A percentile compares a stretch with the other conserved stretches of the same genome.
phyloP scores from a whole-genome alignment of 2,888 invertebrate species.

The Didymodactylos carnosus region DNA sequence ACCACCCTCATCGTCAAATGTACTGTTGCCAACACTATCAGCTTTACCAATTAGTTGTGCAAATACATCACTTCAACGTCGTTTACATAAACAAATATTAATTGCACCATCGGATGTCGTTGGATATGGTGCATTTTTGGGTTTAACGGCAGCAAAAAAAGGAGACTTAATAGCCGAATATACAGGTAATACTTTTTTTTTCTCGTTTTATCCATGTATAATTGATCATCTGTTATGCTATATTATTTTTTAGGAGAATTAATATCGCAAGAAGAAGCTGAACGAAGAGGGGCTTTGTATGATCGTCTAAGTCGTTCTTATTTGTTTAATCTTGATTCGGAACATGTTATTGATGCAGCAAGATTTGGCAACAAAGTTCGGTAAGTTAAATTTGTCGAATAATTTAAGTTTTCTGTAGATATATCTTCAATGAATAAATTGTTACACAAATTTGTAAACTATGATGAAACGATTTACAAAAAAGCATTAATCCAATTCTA shows the following conservation, averaged over 20 bases:
- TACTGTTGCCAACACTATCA: too few species aligned
- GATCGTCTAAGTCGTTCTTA: constrained; percentile 99
- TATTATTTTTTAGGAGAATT: too few species aligned
- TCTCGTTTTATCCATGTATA: too few species aligned
- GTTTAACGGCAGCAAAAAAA: constrained; percentile 82
- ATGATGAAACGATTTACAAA: not conserved
- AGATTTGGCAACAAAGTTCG: constrained; percentile 95
- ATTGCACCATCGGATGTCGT: constrained; percentile 41
- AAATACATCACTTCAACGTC: not conserved
- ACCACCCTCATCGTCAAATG: not conserved
- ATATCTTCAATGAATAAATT: too few species aligned
- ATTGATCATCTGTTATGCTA: too few species aligned
- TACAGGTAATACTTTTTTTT: constrained; percentile 46
- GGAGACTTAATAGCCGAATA: constrained; percentile 91
- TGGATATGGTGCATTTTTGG: constrained; percentile 95
- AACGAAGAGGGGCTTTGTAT: constrained; percentile 91
- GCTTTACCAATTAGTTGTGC: constrained; percentile 1
- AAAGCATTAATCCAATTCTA: not conserved
- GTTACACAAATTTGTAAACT: too few species aligned
- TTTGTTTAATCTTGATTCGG: constrained; percentile 88
- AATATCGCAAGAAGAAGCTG: constrained; percentile 70
- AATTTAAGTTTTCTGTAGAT: too few species aligned
- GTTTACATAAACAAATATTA: not conserved
- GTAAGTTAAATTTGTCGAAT: not conserved
- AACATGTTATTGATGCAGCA: constrained; percentile 94